phyloP scores from a whole-genome alignment of 2,888 invertebrate genomes.

The Leptogaster cylindrica region DNA sequence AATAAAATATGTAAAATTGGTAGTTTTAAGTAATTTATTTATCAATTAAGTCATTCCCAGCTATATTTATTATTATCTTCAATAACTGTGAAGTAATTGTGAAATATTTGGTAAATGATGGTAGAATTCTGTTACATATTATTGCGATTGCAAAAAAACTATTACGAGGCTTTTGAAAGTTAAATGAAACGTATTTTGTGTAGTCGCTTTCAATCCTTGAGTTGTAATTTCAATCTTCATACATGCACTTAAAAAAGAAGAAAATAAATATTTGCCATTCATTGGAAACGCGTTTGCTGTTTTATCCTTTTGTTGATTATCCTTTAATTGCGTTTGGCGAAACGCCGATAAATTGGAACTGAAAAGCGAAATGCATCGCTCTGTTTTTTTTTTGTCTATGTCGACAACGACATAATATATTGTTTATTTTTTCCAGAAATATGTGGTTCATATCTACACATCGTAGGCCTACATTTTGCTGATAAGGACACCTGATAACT shows the following conservation, averaged over 20 bases:
- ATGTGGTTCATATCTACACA: too few species aligned
- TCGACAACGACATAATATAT: too few species aligned
- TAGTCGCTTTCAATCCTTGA: not conserved
- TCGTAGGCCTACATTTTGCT: too few species aligned
- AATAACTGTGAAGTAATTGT: constrained; percentile 1
- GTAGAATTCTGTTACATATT: constrained; percentile 9
- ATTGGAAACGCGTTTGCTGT: constrained; percentile 13
- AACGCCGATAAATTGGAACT: too few species aligned
- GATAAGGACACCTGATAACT: constrained; percentile 3
- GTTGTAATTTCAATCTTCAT: constrained; percentile 13
- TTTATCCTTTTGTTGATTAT: not conserved
- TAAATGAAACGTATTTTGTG: constrained; percentile 3
- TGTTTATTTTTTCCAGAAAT: too few species aligned
- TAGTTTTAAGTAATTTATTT: constrained; percentile 39
- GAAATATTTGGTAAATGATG: not conserved
- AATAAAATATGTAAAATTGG: constrained; percentile 19
- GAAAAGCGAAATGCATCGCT: too few species aligned
- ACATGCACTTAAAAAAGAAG: constrained; percentile 8
- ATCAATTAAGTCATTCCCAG: constrained; percentile 30
- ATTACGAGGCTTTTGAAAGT: constrained; percentile 12
- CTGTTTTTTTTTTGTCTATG: too few species aligned
- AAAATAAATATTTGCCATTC: constrained; percentile 29
- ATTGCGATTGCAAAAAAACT: too few species aligned
- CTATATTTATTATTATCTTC: constrained; percentile 27
- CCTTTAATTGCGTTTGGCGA: too few species aligned